Percentiles rank a stretch among this genome's conserved stretches.
phyloP scores from a whole-genome alignment of 2,113 vertebrate genomes.

The Anhinga anhinga region DNA sequence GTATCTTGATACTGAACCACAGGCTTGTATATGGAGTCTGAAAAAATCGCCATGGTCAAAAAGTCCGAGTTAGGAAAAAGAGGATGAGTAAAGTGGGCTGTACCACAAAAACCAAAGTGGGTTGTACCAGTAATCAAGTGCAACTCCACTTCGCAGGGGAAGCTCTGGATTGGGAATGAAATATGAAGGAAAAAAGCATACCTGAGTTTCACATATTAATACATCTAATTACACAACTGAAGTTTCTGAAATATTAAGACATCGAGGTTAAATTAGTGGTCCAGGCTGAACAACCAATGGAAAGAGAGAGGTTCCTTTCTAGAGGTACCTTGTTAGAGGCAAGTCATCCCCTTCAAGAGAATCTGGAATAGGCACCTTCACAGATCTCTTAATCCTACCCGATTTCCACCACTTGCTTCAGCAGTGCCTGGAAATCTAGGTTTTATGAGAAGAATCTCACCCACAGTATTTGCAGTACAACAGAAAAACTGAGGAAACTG shows the following conservation, averaged over 20 bases:
- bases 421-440: neutral
- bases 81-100: no score
- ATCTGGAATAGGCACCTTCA: neutral
- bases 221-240: neutral
- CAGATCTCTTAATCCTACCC: neutral
- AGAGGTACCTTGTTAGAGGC: neutral
- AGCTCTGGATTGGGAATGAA: neutral
- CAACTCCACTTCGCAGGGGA: neutral
- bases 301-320: neutral
- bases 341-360: neutral
- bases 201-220: neutral
- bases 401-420: neutral
- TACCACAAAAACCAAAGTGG: no score
- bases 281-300: neutral
- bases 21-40: neutral
- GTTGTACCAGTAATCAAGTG: neutral
- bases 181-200: accelerated
- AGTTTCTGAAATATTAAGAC: neutral
- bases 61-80: accelerated
- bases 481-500: neutral
- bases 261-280: neutral
- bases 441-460: neutral
- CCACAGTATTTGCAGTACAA: neutral
- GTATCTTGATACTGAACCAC: neutral
- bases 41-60: neutral